A percentile compares a stretch with the other conserved stretches of the same genome.
phyloP scores from a whole-genome alignment of 2,888 invertebrate genomes.

The Tipula unca region DNA sequence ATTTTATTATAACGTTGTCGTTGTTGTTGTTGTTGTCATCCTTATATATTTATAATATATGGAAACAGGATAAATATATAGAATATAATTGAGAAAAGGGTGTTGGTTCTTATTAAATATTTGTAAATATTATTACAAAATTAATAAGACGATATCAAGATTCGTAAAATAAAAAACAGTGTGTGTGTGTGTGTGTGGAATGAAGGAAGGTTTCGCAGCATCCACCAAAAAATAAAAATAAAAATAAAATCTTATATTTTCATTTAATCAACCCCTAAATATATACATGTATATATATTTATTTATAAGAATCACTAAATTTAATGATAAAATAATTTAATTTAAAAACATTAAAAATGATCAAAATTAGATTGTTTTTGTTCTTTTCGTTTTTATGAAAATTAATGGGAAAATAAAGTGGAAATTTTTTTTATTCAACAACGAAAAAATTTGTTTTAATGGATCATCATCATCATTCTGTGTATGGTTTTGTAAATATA shows the following conservation, averaged over 20 bases:
- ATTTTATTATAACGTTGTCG: background rate
- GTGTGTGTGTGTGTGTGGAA: background rate
- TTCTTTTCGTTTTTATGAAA: background rate
- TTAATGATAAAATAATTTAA: constrained; percentile 2
- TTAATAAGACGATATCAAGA: background rate
- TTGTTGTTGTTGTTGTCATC: background rate
- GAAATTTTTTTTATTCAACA: background rate
- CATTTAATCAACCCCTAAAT: constrained; percentile 14
- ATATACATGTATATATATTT: background rate
- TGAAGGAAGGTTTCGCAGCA: background rate
- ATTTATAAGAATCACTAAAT: background rate
- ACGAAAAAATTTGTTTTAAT: background rate
- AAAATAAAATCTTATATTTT: background rate
- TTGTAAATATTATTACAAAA: constrained; percentile 8
- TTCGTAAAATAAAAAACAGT: background rate
- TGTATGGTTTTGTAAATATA: background rate
- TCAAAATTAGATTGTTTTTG: background rate
- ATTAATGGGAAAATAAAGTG: constrained; percentile 8
- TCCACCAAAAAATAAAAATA: background rate
- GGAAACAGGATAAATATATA: background rate
- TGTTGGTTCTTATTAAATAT: background rate
- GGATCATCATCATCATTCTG: background rate
- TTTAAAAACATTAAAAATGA: constrained; percentile 14
- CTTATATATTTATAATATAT: background rate
- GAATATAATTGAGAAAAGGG: background rate